A percentile compares a stretch with the other conserved stretches of the same genome.
These are phyloP conservation scores for Melanostigma gelatinosum DNA, from an alignment of 2,113 vertebrate species.

Conservation along the genomic window DNA sequence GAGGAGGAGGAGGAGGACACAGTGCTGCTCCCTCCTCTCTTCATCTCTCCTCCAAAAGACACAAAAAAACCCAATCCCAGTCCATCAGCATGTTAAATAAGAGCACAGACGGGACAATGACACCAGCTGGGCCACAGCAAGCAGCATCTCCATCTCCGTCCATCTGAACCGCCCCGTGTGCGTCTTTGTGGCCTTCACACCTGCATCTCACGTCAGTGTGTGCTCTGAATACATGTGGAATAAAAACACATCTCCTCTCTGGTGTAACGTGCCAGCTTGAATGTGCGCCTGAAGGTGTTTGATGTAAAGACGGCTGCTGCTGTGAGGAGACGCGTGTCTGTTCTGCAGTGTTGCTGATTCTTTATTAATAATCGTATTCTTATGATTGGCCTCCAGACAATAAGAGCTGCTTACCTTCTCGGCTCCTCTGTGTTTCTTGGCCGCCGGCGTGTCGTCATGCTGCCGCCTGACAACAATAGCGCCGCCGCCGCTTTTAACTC, in stretches of 20 bases:
- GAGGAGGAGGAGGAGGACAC: slow-evolving; percentile 36
- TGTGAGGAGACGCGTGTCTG: neutral
- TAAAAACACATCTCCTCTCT: neutral
- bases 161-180: slow-evolving; percentile 5
- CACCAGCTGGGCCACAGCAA: slow-evolving; percentile 51
- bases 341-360: neutral
- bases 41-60: slow-evolving; percentile 17
- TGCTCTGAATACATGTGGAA: slow-evolving; percentile 30
- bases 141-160: slow-evolving; percentile 27
- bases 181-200: slow-evolving; percentile 59
- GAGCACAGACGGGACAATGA: slow-evolving; percentile 53
- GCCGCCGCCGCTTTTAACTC: slow-evolving; percentile 84
- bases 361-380: neutral
- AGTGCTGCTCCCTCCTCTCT: slow-evolving; percentile 11
- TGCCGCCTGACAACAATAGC: slow-evolving; percentile 88
- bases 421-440: slow-evolving; percentile 92
- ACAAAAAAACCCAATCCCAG: slow-evolving; percentile 9
- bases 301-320: too few species aligned
- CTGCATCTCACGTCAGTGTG: slow-evolving; percentile 51
- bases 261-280: neutral
- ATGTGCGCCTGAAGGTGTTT: neutral
- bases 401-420: slow-evolving; percentile 88
- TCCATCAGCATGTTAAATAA: slow-evolving; percentile 40
- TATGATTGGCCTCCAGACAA: slow-evolving; percentile 44
- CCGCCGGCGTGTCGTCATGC: slow-evolving; percentile 90